A percentile compares a stretch with the other conserved stretches of the same genome.
Evolutionary conservation across 2,113 vertebrate species (phyloP).

Genomic region (Manacus vitellinus): DNA sequence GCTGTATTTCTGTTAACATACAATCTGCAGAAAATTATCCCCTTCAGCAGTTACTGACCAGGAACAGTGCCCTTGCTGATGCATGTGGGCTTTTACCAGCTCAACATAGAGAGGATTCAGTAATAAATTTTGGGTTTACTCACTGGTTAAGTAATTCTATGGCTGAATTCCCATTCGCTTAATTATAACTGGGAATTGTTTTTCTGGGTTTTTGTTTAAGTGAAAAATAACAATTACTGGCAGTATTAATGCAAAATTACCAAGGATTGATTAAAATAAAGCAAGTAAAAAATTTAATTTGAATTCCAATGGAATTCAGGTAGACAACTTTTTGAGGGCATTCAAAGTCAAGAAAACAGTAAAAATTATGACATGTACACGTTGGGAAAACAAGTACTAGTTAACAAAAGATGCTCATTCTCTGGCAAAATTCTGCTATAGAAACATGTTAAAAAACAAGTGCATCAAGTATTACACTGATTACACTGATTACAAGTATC

Average conservation of each 20-base stretch:
- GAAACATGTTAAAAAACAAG: not conserved
- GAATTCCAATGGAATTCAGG: not conserved
- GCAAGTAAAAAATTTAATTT: not conserved
- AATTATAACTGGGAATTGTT: not conserved
- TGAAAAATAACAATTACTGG: not conserved
- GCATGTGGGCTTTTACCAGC: not conserved
- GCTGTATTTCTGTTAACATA: not conserved
- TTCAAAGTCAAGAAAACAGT: not conserved
- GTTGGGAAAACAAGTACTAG: not conserved
- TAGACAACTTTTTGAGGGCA: not conserved
- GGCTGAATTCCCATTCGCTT: not conserved
- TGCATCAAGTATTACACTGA: not conserved
- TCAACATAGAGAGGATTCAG: not conserved
- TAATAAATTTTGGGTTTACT: not conserved
- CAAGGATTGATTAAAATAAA: not conserved
- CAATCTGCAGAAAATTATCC: not conserved
- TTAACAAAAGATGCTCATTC: not conserved
- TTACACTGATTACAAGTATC: not conserved
- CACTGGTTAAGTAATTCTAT: not conserved
- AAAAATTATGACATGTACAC: not conserved
- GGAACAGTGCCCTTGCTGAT: not conserved
- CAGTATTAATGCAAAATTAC: not conserved
- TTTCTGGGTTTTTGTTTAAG: not conserved
- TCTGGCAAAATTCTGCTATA: not conserved
- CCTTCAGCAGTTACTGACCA: not conserved